Conservation (phyloP, 1,140 invertebrate species). For the Popillia japonica region DNA sequence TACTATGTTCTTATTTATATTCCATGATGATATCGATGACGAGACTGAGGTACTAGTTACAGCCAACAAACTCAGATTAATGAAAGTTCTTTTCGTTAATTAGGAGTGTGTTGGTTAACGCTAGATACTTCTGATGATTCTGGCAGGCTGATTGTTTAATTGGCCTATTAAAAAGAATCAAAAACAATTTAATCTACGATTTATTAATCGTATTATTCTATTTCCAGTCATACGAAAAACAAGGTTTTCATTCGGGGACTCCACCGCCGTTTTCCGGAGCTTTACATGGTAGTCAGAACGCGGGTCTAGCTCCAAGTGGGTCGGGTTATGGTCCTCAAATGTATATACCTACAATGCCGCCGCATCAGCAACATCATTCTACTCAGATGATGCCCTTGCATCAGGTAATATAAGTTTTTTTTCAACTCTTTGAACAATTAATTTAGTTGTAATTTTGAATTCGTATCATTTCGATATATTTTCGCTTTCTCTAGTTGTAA, state of each 20-base stretch:
- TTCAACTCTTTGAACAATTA: background rate
- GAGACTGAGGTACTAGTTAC: conserved; percentile 28
- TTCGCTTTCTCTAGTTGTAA: background rate
- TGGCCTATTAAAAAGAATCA: background rate
- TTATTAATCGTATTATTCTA: conserved; percentile 4
- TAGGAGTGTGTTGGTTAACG: background rate
- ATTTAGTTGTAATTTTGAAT: background rate
- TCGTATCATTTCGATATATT: background rate
- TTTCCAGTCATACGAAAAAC: conserved; percentile 83
- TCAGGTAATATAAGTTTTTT: conserved; percentile 63
- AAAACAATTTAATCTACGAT: background rate
- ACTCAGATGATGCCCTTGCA: conserved; percentile 74
- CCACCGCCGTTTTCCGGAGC: conserved; percentile 77
- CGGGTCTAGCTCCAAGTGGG: conserved; percentile 73
- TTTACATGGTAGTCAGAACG: conserved; percentile 75
- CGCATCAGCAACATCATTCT: conserved; percentile 65
- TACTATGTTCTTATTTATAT: background rate
- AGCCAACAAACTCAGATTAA: background rate
- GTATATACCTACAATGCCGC: conserved; percentile 76
- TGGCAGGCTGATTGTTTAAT: conserved; percentile 38
- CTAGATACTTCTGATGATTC: conserved; percentile 27
- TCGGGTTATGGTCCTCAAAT: conserved; percentile 71
- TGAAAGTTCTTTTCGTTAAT: conserved; percentile 24
- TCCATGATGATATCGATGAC: conserved; percentile 41
- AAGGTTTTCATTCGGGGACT: conserved; percentile 83